Evolutionary conservation across 2,888 invertebrate species (phyloP).

Genomic region (Limnephilus marmoratus): DNA sequence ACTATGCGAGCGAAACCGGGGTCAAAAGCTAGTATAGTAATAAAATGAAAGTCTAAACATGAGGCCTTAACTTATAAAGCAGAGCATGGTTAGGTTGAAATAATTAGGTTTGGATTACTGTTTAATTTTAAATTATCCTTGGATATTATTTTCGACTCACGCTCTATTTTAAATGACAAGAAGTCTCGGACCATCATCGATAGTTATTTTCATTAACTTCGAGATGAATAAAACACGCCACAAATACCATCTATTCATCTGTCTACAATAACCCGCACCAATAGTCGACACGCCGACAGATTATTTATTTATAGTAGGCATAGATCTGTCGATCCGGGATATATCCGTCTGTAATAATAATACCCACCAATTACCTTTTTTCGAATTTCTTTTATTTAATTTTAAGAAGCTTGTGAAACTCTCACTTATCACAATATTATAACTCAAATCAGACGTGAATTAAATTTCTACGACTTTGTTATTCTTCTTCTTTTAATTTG

Average conservation of each 20-base stretch:
- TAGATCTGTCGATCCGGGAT: conserved; percentile 13
- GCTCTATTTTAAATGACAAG: neutral
- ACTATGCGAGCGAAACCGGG: too few species aligned
- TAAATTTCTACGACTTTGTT: too few species aligned
- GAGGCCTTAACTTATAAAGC: too few species aligned
- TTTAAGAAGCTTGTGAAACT: neutral
- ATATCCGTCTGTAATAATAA: conserved; percentile 8
- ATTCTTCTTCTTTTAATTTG: too few species aligned
- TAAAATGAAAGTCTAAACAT: too few species aligned
- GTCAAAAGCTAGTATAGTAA: too few species aligned
- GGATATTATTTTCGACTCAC: neutral
- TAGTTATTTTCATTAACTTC: conserved; percentile 41
- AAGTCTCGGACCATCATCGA: conserved; percentile 23
- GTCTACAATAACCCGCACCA: neutral
- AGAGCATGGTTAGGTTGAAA: too few species aligned
- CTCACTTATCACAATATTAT: neutral
- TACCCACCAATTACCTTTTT: neutral
- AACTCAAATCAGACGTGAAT: too few species aligned
- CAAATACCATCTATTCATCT: neutral
- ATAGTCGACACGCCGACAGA: neutral
- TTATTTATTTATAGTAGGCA: neutral
- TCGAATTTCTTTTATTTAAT: neutral
- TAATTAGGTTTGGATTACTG: too few species aligned
- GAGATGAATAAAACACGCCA: conserved; percentile 4
- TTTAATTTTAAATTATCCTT: neutral